Percentiles rank a stretch among this genome's conserved stretches.
These are phyloP conservation scores for Hippocampus barbouri DNA, from an alignment of 2,113 vertebrate genomes.

Conservation along the genomic window DNA sequence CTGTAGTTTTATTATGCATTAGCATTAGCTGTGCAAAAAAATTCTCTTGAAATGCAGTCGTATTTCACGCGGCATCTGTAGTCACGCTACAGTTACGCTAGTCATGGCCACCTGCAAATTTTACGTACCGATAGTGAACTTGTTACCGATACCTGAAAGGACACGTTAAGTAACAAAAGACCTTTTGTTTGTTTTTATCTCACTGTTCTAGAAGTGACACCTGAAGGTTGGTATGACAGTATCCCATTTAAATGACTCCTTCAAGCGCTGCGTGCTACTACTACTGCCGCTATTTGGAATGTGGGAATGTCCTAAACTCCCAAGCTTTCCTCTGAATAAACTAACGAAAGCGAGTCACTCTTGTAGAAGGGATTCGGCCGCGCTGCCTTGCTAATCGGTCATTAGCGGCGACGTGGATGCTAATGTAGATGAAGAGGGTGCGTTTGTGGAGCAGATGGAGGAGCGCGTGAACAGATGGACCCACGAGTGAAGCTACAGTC, in stretches of 20 bases:
- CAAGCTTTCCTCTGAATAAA: neutral
- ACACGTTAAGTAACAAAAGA: no score
- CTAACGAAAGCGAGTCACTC: neutral
- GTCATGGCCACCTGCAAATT: neutral
- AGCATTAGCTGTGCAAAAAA: neutral
- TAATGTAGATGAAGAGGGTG: neutral
- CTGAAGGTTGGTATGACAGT: no score
- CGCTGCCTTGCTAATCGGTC: neutral
- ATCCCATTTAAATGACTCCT: neutral
- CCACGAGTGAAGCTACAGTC: neutral
- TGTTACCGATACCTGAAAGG: neutral
- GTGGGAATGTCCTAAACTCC: neutral
- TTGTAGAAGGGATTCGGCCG: neutral
- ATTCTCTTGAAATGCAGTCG: neutral
- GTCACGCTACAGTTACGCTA: neutral
- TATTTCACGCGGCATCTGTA: neutral
- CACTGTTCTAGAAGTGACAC: no score
- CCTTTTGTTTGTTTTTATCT: no score
- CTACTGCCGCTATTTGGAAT: neutral
- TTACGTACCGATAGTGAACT: neutral
- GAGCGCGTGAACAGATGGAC: neutral
- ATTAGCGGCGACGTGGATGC: neutral
- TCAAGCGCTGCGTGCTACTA: neutral
- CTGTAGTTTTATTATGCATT: neutral
- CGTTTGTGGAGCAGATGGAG: neutral